A percentile compares a stretch with the other conserved stretches of the same genome.
Evolutionary conservation across 1,140 invertebrate genomes (phyloP).

Genomic region (Psix sp.): DNA sequence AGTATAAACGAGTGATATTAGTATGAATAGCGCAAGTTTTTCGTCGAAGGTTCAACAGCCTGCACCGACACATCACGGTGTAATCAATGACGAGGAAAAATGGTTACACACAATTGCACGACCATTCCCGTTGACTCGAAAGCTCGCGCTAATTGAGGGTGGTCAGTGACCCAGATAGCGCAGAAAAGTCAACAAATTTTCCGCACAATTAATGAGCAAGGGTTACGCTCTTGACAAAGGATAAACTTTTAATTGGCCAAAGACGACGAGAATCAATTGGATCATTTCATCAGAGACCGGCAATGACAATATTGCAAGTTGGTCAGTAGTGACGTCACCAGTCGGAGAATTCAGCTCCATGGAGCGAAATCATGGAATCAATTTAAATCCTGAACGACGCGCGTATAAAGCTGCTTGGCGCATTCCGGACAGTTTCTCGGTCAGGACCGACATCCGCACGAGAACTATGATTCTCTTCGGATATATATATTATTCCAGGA

Average conservation of each 20-base stretch:
- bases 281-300: neutral
- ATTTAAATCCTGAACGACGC: constrained; percentile 65
- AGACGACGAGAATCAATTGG: too few species aligned
- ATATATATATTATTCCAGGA: constrained; percentile 2
- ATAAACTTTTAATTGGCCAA: too few species aligned
- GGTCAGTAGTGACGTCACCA: constrained; percentile 20
- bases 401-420: constrained; percentile 30
- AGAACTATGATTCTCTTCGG: neutral
- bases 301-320: constrained; percentile 15
- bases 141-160: constrained; percentile 5
- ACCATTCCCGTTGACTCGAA: constrained; percentile 14
- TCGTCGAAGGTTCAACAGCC: too few species aligned
- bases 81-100: constrained; percentile 18
- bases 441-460: constrained; percentile 30
- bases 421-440: constrained; percentile 40
- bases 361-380: constrained; percentile 66
- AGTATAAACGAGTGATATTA: too few species aligned
- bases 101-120: constrained; percentile 9
- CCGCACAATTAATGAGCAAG: constrained; percentile 38
- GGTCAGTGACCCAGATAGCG: constrained; percentile 26
- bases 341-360: constrained; percentile 63
- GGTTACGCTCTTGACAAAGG: too few species aligned
- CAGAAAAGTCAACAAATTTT: constrained; percentile 42
- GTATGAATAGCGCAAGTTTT: too few species aligned
- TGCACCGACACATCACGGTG: too few species aligned